Evolutionary conservation across 2,888 invertebrate genomes (phyloP).

Genomic region (Lochmaea crataegi): DNA sequence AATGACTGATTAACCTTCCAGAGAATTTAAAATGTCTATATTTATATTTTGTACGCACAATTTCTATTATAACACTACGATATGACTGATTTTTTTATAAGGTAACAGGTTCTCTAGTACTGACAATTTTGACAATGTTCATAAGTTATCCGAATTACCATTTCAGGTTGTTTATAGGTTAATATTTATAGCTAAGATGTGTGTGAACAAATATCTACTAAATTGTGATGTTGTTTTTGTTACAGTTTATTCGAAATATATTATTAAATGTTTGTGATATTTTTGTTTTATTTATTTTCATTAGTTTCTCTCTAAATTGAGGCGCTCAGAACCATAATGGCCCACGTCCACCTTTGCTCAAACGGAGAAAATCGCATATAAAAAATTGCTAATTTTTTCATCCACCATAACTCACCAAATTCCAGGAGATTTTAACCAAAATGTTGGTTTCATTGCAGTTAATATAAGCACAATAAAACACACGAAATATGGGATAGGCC

Average conservation of each 20-base stretch:
- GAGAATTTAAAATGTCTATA: slow-evolving; percentile 15
- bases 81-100: slow-evolving; percentile 21
- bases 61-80: slow-evolving; percentile 12
- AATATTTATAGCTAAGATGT: slow-evolving; percentile 8
- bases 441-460: too few relatives aligned
- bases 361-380: too few relatives aligned
- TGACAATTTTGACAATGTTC: slow-evolving; percentile 7
- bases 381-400: too few relatives aligned
- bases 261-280: slow-evolving; percentile 10
- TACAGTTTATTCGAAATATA: slow-evolving; percentile 15
- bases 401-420: too few relatives aligned
- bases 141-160: slow-evolving; percentile 3
- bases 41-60: slow-evolving; percentile 24
- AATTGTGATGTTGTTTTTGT: slow-evolving; percentile 19
- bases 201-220: neutral
- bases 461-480: too few relatives aligned
- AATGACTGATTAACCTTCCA: slow-evolving; percentile 56
- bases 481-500: too few relatives aligned
- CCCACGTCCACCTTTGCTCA: too few relatives aligned
- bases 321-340: too few relatives aligned
- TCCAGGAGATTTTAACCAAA: too few relatives aligned
- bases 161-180: slow-evolving; percentile 14
- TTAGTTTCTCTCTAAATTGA: too few relatives aligned
- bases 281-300: neutral
- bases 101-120: slow-evolving; percentile 1